Percentiles rank a stretch among this genome's conserved stretches.
Conservation (phyloP, 2,113 vertebrate species). For the Platycercus adscitus region DNA sequence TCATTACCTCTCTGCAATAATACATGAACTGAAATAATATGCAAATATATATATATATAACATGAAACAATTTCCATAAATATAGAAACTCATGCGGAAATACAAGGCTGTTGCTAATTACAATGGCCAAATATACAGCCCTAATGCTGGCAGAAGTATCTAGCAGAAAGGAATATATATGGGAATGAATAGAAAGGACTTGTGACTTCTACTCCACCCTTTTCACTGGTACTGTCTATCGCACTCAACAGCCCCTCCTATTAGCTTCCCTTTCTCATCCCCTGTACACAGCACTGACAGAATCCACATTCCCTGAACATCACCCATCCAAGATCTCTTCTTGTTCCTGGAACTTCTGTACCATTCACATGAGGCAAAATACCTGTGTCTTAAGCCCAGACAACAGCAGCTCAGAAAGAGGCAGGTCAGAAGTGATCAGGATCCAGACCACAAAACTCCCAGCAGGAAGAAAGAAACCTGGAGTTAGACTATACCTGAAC, state of each 20-base stretch:
- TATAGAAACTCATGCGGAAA: neutral
- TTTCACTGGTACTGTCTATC: neutral
- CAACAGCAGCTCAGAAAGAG: neutral
- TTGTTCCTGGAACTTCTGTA: neutral
- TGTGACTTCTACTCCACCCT: neutral
- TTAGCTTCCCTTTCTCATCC: neutral
- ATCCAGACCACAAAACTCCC: neutral
- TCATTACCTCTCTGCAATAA: neutral
- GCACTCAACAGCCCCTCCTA: fast-evolving
- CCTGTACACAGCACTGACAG: neutral
- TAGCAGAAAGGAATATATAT: neutral
- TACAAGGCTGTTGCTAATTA: neutral
- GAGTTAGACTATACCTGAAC: neutral
- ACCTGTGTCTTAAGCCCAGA: neutral
- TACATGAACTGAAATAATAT: neutral
- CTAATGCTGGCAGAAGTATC: neutral
- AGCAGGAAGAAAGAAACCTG: neutral
- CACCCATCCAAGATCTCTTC: neutral
- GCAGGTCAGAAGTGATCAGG: neutral
- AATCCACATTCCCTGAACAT: fast-evolving
- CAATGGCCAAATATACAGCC: neutral
- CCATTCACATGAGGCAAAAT: neutral
- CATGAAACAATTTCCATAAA: neutral
- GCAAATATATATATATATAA: neutral
- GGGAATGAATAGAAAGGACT: neutral